Percentiles rank a stretch among this genome's conserved stretches.
These are phyloP conservation scores for Homalodisca vitripennis DNA, from an alignment of 1,140 invertebrate species.

Conservation along the genomic window DNA sequence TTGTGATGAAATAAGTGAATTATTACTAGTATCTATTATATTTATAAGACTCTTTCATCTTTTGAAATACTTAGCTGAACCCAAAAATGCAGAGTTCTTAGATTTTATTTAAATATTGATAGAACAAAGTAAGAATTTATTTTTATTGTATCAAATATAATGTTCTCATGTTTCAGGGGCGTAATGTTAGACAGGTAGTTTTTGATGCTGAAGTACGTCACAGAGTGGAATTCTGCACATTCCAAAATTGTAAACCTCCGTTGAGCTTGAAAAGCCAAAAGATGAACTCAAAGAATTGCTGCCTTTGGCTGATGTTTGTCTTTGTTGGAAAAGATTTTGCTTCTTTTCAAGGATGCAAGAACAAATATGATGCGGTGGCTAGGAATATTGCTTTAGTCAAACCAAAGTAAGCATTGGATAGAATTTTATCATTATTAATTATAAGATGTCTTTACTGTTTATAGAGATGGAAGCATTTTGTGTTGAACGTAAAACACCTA, in stretches of 20 bases:
- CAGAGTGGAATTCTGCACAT: conserved; percentile 52
- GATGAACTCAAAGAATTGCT: conserved; percentile 52
- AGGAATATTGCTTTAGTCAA: conserved; percentile 27
- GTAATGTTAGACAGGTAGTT: conserved; percentile 55
- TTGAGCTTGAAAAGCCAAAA: conserved; percentile 61
- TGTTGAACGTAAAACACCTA: no score
- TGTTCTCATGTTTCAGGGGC: conserved; percentile 49
- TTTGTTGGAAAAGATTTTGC: conserved; percentile 67
- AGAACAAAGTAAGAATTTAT: no score
- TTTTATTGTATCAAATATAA: no score
- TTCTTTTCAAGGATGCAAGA: conserved; percentile 50
- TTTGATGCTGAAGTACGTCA: conserved; percentile 59
- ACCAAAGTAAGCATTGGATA: background rate
- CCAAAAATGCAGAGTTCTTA: no score
- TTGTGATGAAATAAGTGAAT: no score
- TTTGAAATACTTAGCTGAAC: no score
- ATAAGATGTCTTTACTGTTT: no score
- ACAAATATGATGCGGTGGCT: conserved; percentile 55
- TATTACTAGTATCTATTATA: no score
- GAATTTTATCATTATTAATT: no score
- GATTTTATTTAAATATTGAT: no score
- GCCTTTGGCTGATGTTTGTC: conserved; percentile 57
- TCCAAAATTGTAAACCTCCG: conserved; percentile 54
- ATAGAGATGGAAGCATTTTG: no score
- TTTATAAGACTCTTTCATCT: no score